Conservation (phyloP, 2,888 invertebrate genomes). For the Lissonota sp. region DNA sequence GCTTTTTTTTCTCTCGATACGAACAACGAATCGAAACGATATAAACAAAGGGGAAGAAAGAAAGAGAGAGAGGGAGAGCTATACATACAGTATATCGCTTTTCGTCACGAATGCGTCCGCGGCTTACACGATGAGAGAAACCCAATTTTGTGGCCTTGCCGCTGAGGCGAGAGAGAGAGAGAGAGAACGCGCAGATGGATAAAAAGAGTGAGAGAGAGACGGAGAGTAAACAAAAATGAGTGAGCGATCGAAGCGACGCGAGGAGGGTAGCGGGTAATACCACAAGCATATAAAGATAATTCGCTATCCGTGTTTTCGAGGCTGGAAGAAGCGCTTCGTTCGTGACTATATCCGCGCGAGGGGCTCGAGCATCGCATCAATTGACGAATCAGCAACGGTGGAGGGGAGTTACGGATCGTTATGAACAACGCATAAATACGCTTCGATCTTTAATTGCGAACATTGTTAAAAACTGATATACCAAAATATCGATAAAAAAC, state of each 20-base stretch:
- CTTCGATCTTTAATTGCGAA: too few relatives aligned
- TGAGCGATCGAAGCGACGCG: conserved; percentile 36
- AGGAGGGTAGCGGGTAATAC: conserved; percentile 34
- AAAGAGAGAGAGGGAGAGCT: background rate
- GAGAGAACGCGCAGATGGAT: conserved; percentile 1
- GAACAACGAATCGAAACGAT: conserved; percentile 5
- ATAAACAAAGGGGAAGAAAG: conserved; percentile 16
- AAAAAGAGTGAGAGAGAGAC: conserved; percentile 18
- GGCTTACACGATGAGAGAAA: conserved; percentile 42
- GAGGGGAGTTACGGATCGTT: conserved; percentile 71
- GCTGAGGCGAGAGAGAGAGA: conserved; percentile 9
- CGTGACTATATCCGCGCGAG: conserved; percentile 22
- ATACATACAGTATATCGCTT: conserved; percentile 4
- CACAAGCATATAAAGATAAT: conserved; percentile 35
- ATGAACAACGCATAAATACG: conserved; percentile 64
- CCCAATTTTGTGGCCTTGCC: conserved; percentile 53
- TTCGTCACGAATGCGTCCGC: conserved; percentile 45
- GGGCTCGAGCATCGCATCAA: background rate
- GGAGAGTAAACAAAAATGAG: background rate
- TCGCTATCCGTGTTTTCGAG: conserved; percentile 37
- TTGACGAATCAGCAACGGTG: conserved; percentile 68
- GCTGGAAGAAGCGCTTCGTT: conserved; percentile 34
- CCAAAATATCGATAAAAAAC: conserved; percentile 2
- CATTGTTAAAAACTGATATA: background rate
- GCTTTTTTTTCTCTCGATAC: background rate